Base-by-base conservation (phyloP, 2,888 invertebrate genomes). In the Cybosia mesomella region DNA sequence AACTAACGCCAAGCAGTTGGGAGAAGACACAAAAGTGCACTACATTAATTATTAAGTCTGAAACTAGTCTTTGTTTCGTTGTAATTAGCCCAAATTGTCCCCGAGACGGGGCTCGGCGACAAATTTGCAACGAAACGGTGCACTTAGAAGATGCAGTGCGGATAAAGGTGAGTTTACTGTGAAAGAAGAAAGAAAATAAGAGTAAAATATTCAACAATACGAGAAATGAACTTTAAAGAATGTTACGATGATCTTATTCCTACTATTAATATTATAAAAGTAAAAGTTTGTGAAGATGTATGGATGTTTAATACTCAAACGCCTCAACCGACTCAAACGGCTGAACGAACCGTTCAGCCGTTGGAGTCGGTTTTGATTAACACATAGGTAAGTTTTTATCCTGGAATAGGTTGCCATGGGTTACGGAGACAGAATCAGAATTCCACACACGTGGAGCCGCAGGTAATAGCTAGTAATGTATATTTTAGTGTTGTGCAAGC, bases 31-130 rank as follows among this genome's bases (percentile, higher is more conserved):
- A 66, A 76, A 81, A 77, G 68, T 75, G 72, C 72, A 65, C 76
- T 58, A 61, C 62, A 75, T 80, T 70, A 24, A 80, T 80, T 79
- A 79, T 82, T 79, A 75, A 80, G 72, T 58, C 64, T 69, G 59
- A 59, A 72, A 76, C 70, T 67, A 70, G 72, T 72, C 81, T 74
- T 77, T 82, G 81, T 79, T 82, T 76, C 77, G 34, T 57, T 75
- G 81, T 81, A 82, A 82, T 82, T 82, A 82, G 81, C 73, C 75
- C 70, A 75, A 82, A 81, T 81, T 79, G 82, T 75, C 54, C 70
- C 72, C 70, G 49, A 74, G 82, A 72, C 73, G 79, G 73, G 65
- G 70, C 73, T 68, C 73, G 64, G 72, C 70, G 73, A 76, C 77
- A 80, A 81, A 81, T 81, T 81, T 79, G 71, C 81, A 75, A 77